phyloP scores from a whole-genome alignment of 2,888 invertebrate genomes.

The Acronicta aceris region DNA sequence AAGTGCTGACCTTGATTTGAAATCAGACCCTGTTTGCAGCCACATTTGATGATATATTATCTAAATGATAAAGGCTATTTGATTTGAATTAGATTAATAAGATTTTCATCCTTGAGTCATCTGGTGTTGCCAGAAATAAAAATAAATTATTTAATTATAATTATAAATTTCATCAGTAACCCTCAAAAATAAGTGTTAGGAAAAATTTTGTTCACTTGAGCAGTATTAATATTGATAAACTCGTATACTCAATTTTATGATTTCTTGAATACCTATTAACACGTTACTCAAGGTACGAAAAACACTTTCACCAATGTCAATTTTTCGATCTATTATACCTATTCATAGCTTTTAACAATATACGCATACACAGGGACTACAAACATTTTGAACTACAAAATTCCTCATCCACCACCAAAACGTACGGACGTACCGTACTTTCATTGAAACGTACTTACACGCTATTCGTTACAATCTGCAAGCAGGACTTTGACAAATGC shows the following conservation, averaged over 20 bases:
- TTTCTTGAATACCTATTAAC: too few species aligned
- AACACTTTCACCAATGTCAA: too few species aligned
- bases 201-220: too few species aligned
- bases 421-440: slow-evolving; percentile 7
- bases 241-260: too few species aligned
- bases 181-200: too few species aligned
- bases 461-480: slow-evolving; percentile 65
- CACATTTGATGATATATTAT: too few species aligned
- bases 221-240: too few species aligned
- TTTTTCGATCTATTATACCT: too few species aligned
- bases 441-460: slow-evolving; percentile 52
- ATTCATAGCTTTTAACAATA: background rate
- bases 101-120: too few species aligned
- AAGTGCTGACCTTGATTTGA: slow-evolving; percentile 46
- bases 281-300: background rate
- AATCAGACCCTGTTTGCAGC: background rate
- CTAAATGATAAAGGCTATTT: background rate
- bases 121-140: too few species aligned
- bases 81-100: background rate
- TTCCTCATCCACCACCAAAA: background rate
- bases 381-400: background rate
- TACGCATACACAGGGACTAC: background rate
- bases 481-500: slow-evolving; percentile 82
- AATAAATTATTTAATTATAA: too few species aligned
- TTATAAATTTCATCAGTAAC: too few species aligned